Evolutionary conservation across 2,888 invertebrate genomes (phyloP), one percentile per base, ranked within the genome.

Genomic region (Aquatica leii): DNA sequence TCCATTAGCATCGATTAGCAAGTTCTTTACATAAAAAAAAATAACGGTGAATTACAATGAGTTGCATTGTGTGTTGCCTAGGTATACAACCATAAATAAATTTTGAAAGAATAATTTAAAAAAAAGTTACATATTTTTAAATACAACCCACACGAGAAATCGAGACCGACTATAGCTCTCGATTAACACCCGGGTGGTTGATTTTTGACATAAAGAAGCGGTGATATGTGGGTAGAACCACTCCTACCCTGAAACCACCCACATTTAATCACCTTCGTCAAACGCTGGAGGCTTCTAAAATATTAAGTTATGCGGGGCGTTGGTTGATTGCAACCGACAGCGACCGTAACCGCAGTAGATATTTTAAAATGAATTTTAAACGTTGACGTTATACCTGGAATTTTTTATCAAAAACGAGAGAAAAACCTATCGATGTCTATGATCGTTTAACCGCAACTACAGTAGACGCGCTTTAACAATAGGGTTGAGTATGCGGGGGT

Each of bases 221-320:
- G 57, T 59, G 51, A 62, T 59, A 55, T 51, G 61, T 59, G 65
- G 62, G 63, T 56, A 59, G 63, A 65, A 55, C 58, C 65, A 55
- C 60, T 65, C 62, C 65, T 64, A 59, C 59, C 62, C 67, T 65
- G 62, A 65, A 69, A 65, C 66, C 67, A 70, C 70, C 70, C 70
- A 70, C 69, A 69, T 67, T 67, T 68, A 64, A 63, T 63, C 63
- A 59, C 59, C 63, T 63, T 59, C 63, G 59, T 54, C 55, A 59
- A 63, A 59, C 63, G 63, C 59, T 59, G 18, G 54, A 69, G 68
- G 69, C 68, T 69, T 69, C 46, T 71, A 70, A 71, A 70, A 71
- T 71, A 71, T 70, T 71, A 71, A 71, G 68, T 70, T 70, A 71
- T 71, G 69, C 69, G 62, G 65, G 69, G 69, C 69, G 69, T 69